Percentiles rank a stretch among this genome's conserved stretches.
Evolutionary conservation across 2,797 vertebrate species (phyloP).

Genomic region (Otolemur crassicaudatus): DNA sequence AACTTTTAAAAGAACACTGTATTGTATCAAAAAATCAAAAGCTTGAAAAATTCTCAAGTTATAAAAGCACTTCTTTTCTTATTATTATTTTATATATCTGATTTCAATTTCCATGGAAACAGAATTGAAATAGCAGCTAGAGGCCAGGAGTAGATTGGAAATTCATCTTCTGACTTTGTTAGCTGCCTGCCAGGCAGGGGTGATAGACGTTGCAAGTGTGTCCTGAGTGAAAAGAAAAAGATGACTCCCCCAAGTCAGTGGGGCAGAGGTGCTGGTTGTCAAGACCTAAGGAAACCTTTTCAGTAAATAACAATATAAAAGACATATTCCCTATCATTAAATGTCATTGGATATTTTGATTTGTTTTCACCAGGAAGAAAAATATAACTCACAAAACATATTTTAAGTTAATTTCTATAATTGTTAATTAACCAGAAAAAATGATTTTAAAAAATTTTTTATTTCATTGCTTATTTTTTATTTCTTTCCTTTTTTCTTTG

Average conservation of each 20-base stretch:
- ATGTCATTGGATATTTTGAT: slow-evolving; percentile 16
- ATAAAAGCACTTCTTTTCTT: slow-evolving; percentile 43
- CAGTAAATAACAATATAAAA: neutral
- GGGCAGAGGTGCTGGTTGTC: neutral
- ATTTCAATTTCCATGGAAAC: slow-evolving; percentile 79
- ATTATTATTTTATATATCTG: slow-evolving; percentile 75
- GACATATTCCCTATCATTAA: neutral
- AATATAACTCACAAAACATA: neutral
- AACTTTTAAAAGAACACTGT: slow-evolving; percentile 28
- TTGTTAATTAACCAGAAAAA: neutral
- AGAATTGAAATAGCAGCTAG: slow-evolving; percentile 56
- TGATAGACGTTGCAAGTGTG: slow-evolving; percentile 29
- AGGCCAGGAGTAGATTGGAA: slow-evolving; percentile 66
- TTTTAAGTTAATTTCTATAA: neutral
- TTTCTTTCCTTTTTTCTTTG: no score
- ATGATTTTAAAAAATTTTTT: no score
- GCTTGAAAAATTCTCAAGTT: slow-evolving; percentile 44
- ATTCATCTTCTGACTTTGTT: slow-evolving; percentile 56
- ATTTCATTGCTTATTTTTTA: no score
- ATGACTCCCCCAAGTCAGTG: neutral
- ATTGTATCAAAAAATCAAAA: neutral
- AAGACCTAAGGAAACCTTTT: neutral
- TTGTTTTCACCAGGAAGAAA: neutral
- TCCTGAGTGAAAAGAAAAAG: slow-evolving; percentile 19
- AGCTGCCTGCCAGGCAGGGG: slow-evolving; percentile 14